A percentile compares a stretch with the other conserved stretches of the same genome.
phyloP scores from a whole-genome alignment of 2,888 invertebrate species.

The Germaria angustata region DNA sequence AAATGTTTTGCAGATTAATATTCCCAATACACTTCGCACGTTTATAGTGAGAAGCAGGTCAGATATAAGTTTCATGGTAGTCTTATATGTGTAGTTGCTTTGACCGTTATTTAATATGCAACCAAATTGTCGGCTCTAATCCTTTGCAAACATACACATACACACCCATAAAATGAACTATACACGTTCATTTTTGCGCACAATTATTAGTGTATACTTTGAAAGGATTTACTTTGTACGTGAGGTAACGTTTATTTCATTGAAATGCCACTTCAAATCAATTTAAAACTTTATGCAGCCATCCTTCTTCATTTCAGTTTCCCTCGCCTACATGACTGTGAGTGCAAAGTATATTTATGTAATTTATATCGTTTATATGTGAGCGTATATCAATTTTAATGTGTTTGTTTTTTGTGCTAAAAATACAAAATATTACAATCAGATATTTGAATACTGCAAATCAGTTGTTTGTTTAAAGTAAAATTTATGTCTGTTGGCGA shows the following conservation, averaged over 20 bases:
- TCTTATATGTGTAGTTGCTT: not conserved
- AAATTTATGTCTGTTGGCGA: conserved; percentile 48
- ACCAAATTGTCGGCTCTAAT: not conserved
- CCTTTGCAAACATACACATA: not conserved
- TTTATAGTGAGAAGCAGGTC: not conserved
- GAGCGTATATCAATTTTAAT: not conserved
- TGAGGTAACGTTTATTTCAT: conserved; percentile 59
- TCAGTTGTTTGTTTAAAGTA: conserved; percentile 55
- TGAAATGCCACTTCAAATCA: conserved; percentile 59
- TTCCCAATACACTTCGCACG: not conserved
- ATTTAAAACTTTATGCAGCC: conserved; percentile 5
- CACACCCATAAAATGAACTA: too few species aligned
- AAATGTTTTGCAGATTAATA: conserved; percentile 26
- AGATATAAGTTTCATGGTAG: not conserved
- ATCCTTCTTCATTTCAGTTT: conserved; percentile 22
- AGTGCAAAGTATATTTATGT: not conserved
- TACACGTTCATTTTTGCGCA: not conserved
- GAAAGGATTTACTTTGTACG: conserved; percentile 62
- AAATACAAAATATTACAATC: conserved; percentile 19
- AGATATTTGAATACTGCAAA: conserved; percentile 30
- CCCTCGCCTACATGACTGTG: not conserved
- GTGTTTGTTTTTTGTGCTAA: not conserved
- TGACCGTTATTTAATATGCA: conserved; percentile 30
- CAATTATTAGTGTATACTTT: conserved; percentile 39
- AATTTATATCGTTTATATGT: not conserved